Evolutionary conservation across 2,888 invertebrate genomes (phyloP).

Genomic region (Eupithecia insigniata): DNA sequence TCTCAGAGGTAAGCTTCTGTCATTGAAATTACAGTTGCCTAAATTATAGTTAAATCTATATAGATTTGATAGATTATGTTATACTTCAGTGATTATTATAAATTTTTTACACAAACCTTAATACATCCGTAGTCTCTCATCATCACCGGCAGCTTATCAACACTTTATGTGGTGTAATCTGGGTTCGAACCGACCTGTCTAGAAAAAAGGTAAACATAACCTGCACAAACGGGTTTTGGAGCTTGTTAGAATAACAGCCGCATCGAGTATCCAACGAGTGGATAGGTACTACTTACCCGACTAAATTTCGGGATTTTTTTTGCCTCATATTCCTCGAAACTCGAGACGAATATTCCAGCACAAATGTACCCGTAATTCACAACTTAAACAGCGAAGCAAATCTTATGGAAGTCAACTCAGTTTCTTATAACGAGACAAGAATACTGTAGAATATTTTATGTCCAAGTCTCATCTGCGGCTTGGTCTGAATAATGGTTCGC

Average conservation of each 20-base stretch:
- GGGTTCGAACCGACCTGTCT: background rate
- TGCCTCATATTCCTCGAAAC: background rate
- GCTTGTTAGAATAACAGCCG: background rate
- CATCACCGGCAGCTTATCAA: background rate
- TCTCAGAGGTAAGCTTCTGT: no score
- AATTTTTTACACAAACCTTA: no score
- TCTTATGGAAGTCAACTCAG: constrained; percentile 65
- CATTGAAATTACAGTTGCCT: no score
- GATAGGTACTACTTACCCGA: background rate
- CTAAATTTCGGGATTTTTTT: background rate
- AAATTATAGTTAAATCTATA: no score
- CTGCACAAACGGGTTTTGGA: background rate
- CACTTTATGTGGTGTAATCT: no score
- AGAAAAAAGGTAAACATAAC: background rate
- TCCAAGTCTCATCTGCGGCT: constrained; percentile 77
- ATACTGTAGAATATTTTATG: constrained; percentile 71
- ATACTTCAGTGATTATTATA: no score
- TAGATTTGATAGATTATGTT: background rate
- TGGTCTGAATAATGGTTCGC: constrained; percentile 75
- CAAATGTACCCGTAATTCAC: constrained; percentile 41
- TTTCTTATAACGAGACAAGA: constrained; percentile 71
- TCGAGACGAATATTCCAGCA: background rate
- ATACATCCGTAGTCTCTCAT: background rate
- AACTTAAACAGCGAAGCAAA: constrained; percentile 55
- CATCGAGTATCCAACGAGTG: background rate